phyloP scores from a whole-genome alignment of 1,140 invertebrate genomes.

The Ceratina japonica region DNA sequence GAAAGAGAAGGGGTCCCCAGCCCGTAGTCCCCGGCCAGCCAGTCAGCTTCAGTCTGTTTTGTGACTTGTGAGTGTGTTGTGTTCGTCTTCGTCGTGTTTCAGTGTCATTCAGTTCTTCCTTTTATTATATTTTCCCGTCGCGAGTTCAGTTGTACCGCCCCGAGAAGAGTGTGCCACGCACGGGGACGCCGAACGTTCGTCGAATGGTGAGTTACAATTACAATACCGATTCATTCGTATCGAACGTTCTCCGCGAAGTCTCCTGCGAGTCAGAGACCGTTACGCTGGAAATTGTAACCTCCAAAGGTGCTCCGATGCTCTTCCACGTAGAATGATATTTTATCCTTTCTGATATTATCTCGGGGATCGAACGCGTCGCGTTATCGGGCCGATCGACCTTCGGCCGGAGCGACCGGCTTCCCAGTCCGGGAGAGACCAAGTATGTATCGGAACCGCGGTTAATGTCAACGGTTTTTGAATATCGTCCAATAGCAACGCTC shows the following conservation, averaged over 20 bases:
- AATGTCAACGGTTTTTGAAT: slow-evolving; percentile 50
- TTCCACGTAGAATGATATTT: slow-evolving; percentile 36
- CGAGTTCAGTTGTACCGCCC: background rate
- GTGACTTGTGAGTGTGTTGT: slow-evolving; percentile 57
- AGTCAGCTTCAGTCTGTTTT: slow-evolving; percentile 58
- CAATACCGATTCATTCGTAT: background rate
- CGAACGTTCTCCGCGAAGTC: background rate
- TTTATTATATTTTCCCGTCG: slow-evolving; percentile 5
- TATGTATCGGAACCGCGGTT: slow-evolving; percentile 12
- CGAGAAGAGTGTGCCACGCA: background rate
- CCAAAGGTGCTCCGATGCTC: slow-evolving; percentile 30
- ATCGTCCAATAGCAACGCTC: slow-evolving; percentile 42
- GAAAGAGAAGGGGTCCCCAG: background rate
- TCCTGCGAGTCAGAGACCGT: slow-evolving; percentile 9
- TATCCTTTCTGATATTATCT: background rate
- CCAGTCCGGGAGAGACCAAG: background rate
- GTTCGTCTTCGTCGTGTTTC: slow-evolving; percentile 39
- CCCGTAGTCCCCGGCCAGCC: slow-evolving; percentile 7
- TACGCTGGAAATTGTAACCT: slow-evolving; percentile 52
- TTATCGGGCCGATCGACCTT: background rate
- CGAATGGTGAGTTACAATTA: slow-evolving; percentile 34
- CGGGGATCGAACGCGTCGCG: background rate
- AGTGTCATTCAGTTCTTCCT: slow-evolving; percentile 29
- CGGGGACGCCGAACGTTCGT: background rate
- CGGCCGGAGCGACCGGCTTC: background rate